Conservation (phyloP, 1,140 invertebrate species). For the Antheraea mylitta region DNA sequence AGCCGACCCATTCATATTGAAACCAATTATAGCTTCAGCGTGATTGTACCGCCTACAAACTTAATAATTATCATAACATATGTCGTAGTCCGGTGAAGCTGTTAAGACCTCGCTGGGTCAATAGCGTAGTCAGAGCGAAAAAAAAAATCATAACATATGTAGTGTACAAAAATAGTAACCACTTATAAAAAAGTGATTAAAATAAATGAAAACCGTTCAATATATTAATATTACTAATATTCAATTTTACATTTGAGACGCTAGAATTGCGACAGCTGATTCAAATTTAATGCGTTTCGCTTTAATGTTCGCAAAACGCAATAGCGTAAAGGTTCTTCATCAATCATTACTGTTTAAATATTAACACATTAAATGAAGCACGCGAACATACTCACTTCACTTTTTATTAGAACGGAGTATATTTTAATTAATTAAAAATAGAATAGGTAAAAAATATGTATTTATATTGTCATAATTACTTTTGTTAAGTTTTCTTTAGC, state of each 20-base stretch:
- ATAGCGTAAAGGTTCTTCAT: constrained; percentile 7
- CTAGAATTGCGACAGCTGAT: constrained; percentile 1
- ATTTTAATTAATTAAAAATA: too few species aligned
- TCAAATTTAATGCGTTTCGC: not conserved
- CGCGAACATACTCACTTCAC: not conserved
- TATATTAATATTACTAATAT: not conserved
- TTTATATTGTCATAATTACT: too few species aligned
- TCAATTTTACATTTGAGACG: not conserved
- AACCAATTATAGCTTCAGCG: too few species aligned
- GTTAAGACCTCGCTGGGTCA: too few species aligned
- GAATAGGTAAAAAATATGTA: too few species aligned
- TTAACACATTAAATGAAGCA: not conserved
- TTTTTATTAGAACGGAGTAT: not conserved
- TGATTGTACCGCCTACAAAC: too few species aligned
- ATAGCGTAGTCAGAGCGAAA: too few species aligned
- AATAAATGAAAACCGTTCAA: not conserved
- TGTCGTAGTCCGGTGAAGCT: too few species aligned
- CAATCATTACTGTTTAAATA: constrained; percentile 7
- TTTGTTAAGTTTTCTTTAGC: too few species aligned
- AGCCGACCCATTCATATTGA: too few species aligned
- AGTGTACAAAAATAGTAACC: not conserved
- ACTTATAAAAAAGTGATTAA: not conserved
- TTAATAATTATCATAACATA: not conserved
- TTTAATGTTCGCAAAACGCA: constrained; percentile 6
- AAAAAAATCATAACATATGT: not conserved